Percentiles rank a stretch among this genome's conserved stretches.
These are phyloP conservation scores for Eleutherodactylus coqui DNA, from an alignment of 2,797 vertebrate species.

Conservation along the genomic window DNA sequence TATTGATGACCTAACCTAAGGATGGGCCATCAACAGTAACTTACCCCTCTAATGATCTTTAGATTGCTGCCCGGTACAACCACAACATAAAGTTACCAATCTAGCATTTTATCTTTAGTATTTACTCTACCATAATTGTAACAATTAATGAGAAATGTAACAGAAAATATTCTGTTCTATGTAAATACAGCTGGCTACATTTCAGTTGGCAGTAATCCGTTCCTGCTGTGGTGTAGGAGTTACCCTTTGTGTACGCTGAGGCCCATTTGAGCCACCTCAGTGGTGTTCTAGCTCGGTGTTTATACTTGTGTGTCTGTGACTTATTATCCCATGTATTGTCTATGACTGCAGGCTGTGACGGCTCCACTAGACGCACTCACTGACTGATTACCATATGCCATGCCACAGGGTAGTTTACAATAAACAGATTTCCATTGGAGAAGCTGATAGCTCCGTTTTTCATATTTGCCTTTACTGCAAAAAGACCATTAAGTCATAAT, in stretches of 20 bases:
- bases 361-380: not conserved
- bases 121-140: no score
- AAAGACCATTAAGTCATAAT: not conserved
- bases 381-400: not conserved
- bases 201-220: no score
- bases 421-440: not conserved
- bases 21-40: no score
- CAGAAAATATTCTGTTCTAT: no score
- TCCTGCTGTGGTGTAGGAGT: not conserved
- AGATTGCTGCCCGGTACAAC: no score
- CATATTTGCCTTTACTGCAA: not conserved
- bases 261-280: not conserved
- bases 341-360: not conserved
- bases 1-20: no score
- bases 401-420: not conserved
- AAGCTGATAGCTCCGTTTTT: not conserved
- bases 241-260: not conserved
- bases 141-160: no score
- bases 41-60: no score
- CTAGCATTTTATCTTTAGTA: no score
- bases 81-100: no score
- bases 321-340: no score
- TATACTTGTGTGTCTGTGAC: not conserved
- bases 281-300: not conserved
- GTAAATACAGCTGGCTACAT: no score